Percentiles rank a stretch among this genome's conserved stretches.
Evolutionary conservation across 2,797 vertebrate species (phyloP).

Genomic region (Atherinosoma microstoma): DNA sequence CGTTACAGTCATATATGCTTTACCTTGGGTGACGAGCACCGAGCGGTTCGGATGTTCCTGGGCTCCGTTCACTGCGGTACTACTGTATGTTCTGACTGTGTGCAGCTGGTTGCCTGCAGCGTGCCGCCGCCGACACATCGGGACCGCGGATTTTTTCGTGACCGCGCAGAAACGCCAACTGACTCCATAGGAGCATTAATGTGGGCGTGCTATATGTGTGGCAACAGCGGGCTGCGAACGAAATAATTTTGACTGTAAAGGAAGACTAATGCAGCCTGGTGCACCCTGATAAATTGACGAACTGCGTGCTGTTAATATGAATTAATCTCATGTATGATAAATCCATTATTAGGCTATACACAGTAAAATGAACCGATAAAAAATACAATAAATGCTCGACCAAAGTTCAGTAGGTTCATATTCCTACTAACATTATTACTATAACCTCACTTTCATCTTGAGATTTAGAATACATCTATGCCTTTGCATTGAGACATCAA

Average conservation of each 20-base stretch:
- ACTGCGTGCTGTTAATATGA: neutral
- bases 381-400: neutral
- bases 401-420: neutral
- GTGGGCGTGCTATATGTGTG: neutral
- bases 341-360: neutral
- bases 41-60: constrained; percentile 20
- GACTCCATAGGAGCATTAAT: constrained; percentile 24
- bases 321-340: neutral
- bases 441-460: constrained; percentile 3
- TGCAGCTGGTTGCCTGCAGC: constrained; percentile 72
- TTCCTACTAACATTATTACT: neutral
- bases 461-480: neutral
- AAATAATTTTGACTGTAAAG: neutral
- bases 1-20: neutral
- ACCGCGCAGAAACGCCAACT: constrained; percentile 58
- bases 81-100: constrained; percentile 24
- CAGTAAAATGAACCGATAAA: neutral
- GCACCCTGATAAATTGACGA: neutral
- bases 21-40: constrained; percentile 44
- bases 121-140: constrained; percentile 39
- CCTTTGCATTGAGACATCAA: neutral
- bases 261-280: neutral
- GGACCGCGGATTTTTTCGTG: constrained; percentile 61
- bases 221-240: neutral
- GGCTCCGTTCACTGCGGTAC: constrained; percentile 55